A percentile compares a stretch with the other conserved stretches of the same genome.
These are phyloP conservation scores for Conopomorpha cramerella DNA, from an alignment of 1,140 invertebrate species.

Conservation along the genomic window DNA sequence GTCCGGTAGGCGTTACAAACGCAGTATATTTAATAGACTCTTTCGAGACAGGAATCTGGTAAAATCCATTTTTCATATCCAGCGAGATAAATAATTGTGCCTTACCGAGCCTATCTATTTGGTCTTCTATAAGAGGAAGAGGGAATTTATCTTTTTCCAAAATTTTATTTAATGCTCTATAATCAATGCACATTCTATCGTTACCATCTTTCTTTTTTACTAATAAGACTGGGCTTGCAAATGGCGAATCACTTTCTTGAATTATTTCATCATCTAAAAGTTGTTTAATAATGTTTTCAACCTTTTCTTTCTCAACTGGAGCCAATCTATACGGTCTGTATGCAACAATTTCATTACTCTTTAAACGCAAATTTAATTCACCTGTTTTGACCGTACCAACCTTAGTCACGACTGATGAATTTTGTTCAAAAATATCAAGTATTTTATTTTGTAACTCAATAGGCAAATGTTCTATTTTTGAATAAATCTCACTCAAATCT, in stretches of 20 bases:
- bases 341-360: not conserved
- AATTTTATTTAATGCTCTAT: slow-evolving; percentile 6
- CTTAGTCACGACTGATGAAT: not conserved
- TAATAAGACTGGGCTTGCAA: slow-evolving; percentile 11
- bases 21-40: slow-evolving; percentile 12
- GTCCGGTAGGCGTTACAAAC: slow-evolving; percentile 12
- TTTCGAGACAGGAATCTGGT: slow-evolving; percentile 7
- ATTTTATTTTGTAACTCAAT: not conserved
- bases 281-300: slow-evolving; percentile 6
- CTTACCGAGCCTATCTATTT: slow-evolving; percentile 6
- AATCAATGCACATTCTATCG: slow-evolving; percentile 5
- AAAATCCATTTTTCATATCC: slow-evolving; percentile 4
- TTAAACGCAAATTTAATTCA: not conserved
- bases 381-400: not conserved
- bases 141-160: slow-evolving; percentile 44
- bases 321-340: slow-evolving; percentile 9
- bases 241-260: slow-evolving; percentile 8
- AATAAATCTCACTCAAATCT: not conserved
- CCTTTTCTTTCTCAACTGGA: slow-evolving; percentile 4
- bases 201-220: slow-evolving; percentile 12
- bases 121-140: slow-evolving; percentile 36
- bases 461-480: not conserved
- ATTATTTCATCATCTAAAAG: slow-evolving; percentile 4
- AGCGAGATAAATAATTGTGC: slow-evolving; percentile 8
- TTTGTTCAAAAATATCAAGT: not conserved